Evolutionary conservation across 2,888 invertebrate species (phyloP).

Genomic region (Ellobium chinense): DNA sequence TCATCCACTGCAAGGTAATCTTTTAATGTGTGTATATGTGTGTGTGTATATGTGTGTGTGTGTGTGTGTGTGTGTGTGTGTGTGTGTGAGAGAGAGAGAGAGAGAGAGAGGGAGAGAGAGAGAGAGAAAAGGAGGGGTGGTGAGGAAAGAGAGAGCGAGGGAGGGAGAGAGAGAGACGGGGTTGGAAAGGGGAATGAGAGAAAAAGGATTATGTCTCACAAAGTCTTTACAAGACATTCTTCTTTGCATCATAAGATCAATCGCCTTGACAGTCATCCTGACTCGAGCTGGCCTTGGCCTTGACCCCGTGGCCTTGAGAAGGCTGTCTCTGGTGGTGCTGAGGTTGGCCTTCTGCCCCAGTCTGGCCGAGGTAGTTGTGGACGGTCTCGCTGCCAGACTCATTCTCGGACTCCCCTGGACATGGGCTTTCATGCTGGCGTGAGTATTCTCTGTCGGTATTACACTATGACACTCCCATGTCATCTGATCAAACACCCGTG

Average conservation of each 20-base stretch:
- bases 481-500: too few relatives aligned
- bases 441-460: slow-evolving; percentile 49
- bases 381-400: slow-evolving; percentile 86
- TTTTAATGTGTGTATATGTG: too few relatives aligned
- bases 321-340: slow-evolving; percentile 84
- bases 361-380: slow-evolving; percentile 87
- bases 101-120: too few relatives aligned
- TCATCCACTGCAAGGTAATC: slow-evolving; percentile 75
- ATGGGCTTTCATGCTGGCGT: slow-evolving; percentile 90
- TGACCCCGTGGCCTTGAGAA: slow-evolving; percentile 91
- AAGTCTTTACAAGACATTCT: too few relatives aligned
- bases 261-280: slow-evolving; percentile 94
- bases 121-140: not conserved
- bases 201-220: too few relatives aligned
- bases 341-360: slow-evolving; percentile 93
- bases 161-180: not conserved
- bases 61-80: too few relatives aligned
- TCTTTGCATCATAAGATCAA: slow-evolving; percentile 84
- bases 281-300: slow-evolving; percentile 95
- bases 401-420: slow-evolving; percentile 90
- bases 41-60: too few relatives aligned
- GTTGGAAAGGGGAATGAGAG: not conserved
- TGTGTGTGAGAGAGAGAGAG: too few relatives aligned
- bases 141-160: too few relatives aligned
- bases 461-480: not conserved